Conservation (phyloP, 2,113 vertebrate genomes). For the Rhagologus leucostigma region DNA sequence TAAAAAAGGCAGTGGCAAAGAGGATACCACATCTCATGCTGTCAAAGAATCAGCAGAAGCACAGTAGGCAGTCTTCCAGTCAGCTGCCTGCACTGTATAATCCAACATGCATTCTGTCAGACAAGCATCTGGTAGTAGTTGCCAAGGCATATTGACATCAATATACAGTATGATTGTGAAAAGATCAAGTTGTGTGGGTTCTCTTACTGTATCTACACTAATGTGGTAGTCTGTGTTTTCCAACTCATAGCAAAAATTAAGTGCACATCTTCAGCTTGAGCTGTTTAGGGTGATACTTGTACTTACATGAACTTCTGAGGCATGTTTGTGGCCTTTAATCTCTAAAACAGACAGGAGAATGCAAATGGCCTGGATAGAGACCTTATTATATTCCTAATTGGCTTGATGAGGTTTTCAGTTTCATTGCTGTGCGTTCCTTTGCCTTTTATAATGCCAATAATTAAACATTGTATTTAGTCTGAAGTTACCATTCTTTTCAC, state of each 20-base stretch:
- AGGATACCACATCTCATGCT: not conserved
- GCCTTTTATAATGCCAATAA: not conserved
- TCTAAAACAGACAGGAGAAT: not conserved
- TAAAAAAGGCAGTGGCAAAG: not conserved
- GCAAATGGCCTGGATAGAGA: not conserved
- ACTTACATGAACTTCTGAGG: not conserved
- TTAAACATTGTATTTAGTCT: not conserved
- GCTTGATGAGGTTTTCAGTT: not conserved
- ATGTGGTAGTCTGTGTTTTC: not conserved
- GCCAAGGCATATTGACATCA: not conserved
- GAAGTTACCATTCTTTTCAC: not conserved
- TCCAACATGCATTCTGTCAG: not conserved
- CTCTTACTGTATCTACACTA: not conserved
- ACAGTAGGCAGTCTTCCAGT: not conserved
- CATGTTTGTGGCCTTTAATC: not conserved
- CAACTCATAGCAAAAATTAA: not conserved
- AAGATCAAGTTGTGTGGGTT: not conserved
- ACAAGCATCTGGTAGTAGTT: not conserved
- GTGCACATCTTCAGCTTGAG: not conserved
- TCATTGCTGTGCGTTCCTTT: not conserved
- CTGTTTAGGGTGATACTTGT: not conserved
- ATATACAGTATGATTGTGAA: not conserved
- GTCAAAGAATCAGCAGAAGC: not conserved
- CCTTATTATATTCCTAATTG: not conserved
- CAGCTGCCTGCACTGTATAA: not conserved